Base-by-base conservation (phyloP, 2,113 vertebrate genomes). In the Phrynocephalus versicolor region DNA sequence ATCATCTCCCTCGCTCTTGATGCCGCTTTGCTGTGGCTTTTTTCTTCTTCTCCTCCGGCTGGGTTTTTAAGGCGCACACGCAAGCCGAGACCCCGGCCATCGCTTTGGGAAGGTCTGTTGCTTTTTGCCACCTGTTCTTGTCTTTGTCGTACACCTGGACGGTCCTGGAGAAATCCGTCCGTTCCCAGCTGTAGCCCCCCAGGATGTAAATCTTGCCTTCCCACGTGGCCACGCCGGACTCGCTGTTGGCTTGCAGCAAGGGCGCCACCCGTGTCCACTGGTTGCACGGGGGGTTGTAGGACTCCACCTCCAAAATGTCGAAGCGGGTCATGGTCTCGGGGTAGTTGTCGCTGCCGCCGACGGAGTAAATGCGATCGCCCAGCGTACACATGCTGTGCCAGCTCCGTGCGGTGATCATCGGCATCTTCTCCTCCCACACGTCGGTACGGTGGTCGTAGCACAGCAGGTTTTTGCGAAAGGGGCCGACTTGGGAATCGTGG, bases 321-420 rank as follows among this genome's bases (percentile, higher is more conserved):
- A 98, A 99, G 3, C 98, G 98, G 55, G 99, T 98, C 89, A 98
- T 97, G 86, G 97, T 98, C 85, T 97, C 97, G 5, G 97, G 94
- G 65, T 97, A 96, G 94, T 99, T 98, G 6, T 99, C 97, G 0
- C 98, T 99, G 92, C 98, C 98, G 0, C 98, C 98, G 0, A 99
- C 97, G 85, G 96, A 97, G 71, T 98, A 99, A 93, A 99, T 97
- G 16, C 89, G 97, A 88, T 98, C 96, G 27, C 94, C 94, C 51
- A 98, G 91, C 75, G 98, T 97, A 65, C 98, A 98, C 98, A 99
- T 99, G 94, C 98, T 97, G 96, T 99, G 98, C 98, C 98, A 99
- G 21, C 98, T 98, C 0, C 98, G 95, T 0, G 98, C 97, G 0
- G 97, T 93, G 19, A 94, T 94, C 98, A 99, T 99, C 2, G 98